Base-by-base conservation (phyloP, 2,888 invertebrate genomes). In the Rotaria sp. region DNA sequence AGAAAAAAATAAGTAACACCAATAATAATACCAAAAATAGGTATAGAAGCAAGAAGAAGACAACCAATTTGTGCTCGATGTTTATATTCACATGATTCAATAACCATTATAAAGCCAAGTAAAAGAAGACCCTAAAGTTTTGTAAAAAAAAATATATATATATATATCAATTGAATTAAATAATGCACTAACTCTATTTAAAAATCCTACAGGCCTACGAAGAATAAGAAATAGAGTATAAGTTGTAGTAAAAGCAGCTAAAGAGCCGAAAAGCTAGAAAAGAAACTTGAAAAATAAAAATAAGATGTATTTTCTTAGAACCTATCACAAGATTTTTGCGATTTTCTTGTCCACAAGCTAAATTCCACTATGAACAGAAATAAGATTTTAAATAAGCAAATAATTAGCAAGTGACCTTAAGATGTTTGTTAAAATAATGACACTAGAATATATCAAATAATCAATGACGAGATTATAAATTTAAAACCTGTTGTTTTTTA, bases 31-130 rank as follows among this genome's bases (percentile, higher is more conserved):
- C 80, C 80, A 80, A 80, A 80, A 45, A 45, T 11, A 80, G 80
- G 80, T n/a, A 80, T 45, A 45, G 80, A 80, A 45, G 80, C 80
- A 41, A 80, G 45, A 45, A 80, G 45, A n/a, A 80, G 26, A 80
- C 80, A 80, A 45, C 80, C 45, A 45, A 80, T 80, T 80, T 80
- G 80, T n/a, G 80, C 80, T 80, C 80, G 41, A 80, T 80, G 80
- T 80, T 45, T 41, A 45, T 80, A 80, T 80, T 80, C 80, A 80
- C 80, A 80, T n/a, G 80, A 80, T 80, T 80, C 80, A 41, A 80
- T 80, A 10, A 80, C 80, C 80, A 80, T 80, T 26, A 80, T 45
- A 45, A 38, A 80, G 13, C 0, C 80, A n/a, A 80, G n/a, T n/a
- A n/a, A 13, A 10, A 80, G 26, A n/a, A 80, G 45, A 26, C 80